phyloP scores from a whole-genome alignment of 37 sponge, comb jelly and placozoan species.

The Theonella swinhoei region DNA sequence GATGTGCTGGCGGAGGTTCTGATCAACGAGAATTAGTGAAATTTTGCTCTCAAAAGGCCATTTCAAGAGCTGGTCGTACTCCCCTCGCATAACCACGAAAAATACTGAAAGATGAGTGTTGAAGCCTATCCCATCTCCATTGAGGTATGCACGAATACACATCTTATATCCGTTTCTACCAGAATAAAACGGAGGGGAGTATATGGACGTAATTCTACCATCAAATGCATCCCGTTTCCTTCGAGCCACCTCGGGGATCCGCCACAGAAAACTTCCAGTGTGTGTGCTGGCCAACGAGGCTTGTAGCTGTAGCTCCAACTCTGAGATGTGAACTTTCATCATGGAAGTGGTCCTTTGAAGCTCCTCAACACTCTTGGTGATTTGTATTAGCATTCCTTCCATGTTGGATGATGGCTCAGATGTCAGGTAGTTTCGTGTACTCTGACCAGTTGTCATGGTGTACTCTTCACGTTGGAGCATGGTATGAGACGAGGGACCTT shows the following conservation, averaged over 20 bases:
- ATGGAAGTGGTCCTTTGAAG: too few species aligned
- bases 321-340: conserved; percentile 48
- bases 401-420: too few species aligned
- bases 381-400: too few species aligned
- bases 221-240: conserved; percentile 65
- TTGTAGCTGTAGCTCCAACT: conserved; percentile 40
- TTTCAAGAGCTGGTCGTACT: conserved; percentile 60
- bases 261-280: conserved; percentile 63
- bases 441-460: too few species aligned
- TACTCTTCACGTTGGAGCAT: too few species aligned
- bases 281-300: conserved; percentile 47
- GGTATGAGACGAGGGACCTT: too few species aligned
- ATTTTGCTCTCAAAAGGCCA: conserved; percentile 76
- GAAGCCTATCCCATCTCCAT: too few species aligned
- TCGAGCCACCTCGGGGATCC: conserved; percentile 62
- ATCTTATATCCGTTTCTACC: conserved; percentile 87
- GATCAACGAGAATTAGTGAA: conserved; percentile 54
- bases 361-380: too few species aligned
- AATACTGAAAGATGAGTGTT: conserved; percentile 68
- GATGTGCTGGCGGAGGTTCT: conserved; percentile 48
- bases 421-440: too few species aligned
- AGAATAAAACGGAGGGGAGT: conserved; percentile 75
- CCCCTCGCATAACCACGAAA: conserved; percentile 72
- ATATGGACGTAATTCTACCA: conserved; percentile 64
- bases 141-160: conserved; percentile 80